A percentile compares a stretch with the other conserved stretches of the same genome.
phyloP scores from a whole-genome alignment of 2,797 vertebrate species.

The Falco rusticolus region DNA sequence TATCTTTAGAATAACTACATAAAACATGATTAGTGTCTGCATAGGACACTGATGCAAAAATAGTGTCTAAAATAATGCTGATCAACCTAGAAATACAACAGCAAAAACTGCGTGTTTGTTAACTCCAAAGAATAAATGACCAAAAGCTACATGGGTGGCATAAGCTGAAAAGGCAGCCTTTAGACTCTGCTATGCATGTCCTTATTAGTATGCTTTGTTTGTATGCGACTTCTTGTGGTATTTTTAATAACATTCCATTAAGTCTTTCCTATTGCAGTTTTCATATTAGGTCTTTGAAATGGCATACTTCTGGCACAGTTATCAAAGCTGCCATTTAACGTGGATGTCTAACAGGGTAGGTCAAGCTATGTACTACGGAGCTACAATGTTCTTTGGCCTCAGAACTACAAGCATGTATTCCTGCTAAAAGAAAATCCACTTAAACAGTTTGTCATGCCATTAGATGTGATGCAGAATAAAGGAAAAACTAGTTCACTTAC shows the following conservation, averaged over 20 bases:
- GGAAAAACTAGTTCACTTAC: background rate
- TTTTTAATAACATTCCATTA: background rate
- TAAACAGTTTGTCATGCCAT: accelerated
- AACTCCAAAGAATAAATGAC: background rate
- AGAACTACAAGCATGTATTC: background rate
- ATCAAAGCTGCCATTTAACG: background rate
- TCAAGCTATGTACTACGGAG: background rate
- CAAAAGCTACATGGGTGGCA: background rate
- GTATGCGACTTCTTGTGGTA: background rate
- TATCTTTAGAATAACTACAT: background rate
- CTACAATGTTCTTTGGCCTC: background rate
- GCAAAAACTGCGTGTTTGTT: background rate
- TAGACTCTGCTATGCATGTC: background rate
- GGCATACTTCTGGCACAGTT: background rate
- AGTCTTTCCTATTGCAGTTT: background rate
- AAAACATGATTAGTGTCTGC: background rate
- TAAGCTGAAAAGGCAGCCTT: background rate
- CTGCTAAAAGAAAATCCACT: background rate
- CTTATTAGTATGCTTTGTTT: background rate
- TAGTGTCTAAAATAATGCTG: background rate
- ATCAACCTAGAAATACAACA: background rate
- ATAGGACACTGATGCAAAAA: background rate
- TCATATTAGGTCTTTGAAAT: background rate
- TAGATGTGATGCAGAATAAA: background rate
- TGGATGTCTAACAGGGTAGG: background rate